Evolutionary conservation across 2,113 vertebrate species (phyloP), one percentile per base, ranked within the genome.

Genomic region (Nanorana parkeri): DNA sequence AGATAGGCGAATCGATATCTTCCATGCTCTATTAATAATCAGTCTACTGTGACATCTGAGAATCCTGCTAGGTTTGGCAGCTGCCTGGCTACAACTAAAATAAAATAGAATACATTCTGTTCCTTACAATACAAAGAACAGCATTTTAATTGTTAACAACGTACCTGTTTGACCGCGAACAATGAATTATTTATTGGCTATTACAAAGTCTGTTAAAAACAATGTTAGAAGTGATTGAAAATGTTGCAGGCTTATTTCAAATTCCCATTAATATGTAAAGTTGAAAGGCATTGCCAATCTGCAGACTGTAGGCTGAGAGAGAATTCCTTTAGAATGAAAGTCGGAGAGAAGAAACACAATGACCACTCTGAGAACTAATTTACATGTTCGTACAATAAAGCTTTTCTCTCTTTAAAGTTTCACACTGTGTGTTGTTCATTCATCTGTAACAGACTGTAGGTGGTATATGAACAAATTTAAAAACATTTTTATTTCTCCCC

Each of bases 371-470:
- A 56, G 52, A 75, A 60, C 55, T 60, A 28, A 75, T 75, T 75
- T 60, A 60, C 72, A 75, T 75, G 72, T 54, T 36, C 28, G 16
- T 29, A 75, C 55, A 75, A 75, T 32, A 56, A 75, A 75, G 72
- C 55, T 8, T 21, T 56, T 60, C 55, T 32, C 21, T 41, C 55
- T 60, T 28, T 8, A 41, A 8, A 32, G 54, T 54, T 73, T 73
- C 71, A 73, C 26, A 58, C 71, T 61, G 55, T 6, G 55, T 61
- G 55, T 28, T 75, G 55, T 41, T 60, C 55, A 60, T 75, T 75
- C 72, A 75, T 75, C 72, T 75, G 72, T 21, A 60, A 41, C 8
- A 75, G 55, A 41, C 72, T 60, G 55, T 60, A 75, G 55, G 72
- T 60, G 72, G 55, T 32, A 29, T 21, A 61, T 17, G 72, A 75